Percentiles rank a stretch among this genome's conserved stretches.
Conservation (phyloP, 2,797 vertebrate species). For the Peromyscus attwateri region DNA sequence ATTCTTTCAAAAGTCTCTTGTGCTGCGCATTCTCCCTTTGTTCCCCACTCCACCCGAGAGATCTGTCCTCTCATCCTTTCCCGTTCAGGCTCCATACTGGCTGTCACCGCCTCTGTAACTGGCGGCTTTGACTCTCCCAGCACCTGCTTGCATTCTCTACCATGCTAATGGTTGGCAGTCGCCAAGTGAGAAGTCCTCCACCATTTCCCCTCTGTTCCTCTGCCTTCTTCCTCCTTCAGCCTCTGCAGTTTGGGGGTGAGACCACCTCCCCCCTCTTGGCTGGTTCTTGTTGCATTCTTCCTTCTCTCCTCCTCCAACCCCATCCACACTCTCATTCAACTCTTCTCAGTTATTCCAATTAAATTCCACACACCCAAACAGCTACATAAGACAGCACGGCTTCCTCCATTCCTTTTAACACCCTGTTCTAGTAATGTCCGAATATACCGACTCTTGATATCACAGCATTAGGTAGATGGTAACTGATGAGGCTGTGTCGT, state of each 20-base stretch:
- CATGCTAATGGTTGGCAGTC: background rate
- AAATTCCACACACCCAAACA: background rate
- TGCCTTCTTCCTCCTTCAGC: background rate
- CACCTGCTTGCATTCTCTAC: no score
- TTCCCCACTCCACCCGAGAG: background rate
- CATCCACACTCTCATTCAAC: background rate
- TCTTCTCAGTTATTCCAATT: background rate
- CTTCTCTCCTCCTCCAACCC: background rate
- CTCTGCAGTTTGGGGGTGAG: background rate
- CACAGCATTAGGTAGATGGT: background rate
- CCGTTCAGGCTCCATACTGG: background rate
- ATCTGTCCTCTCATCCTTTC: background rate
- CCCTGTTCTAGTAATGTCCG: background rate
- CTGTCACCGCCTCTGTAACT: background rate
- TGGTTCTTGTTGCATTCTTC: background rate
- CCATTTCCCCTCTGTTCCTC: background rate
- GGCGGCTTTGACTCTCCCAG: background rate
- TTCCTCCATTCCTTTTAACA: slow-evolving; percentile 12
- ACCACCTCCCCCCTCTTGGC: background rate
- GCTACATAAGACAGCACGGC: background rate
- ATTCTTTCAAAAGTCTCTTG: slow-evolving; percentile 26
- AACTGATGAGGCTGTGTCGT: background rate
- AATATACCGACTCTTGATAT: slow-evolving; percentile 17
- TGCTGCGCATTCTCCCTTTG: background rate
- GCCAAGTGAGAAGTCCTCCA: background rate